Percentiles rank a stretch among this genome's conserved stretches.
Evolutionary conservation across 2,113 vertebrate genomes (phyloP).

Genomic region (Fulmarus glacialis): DNA sequence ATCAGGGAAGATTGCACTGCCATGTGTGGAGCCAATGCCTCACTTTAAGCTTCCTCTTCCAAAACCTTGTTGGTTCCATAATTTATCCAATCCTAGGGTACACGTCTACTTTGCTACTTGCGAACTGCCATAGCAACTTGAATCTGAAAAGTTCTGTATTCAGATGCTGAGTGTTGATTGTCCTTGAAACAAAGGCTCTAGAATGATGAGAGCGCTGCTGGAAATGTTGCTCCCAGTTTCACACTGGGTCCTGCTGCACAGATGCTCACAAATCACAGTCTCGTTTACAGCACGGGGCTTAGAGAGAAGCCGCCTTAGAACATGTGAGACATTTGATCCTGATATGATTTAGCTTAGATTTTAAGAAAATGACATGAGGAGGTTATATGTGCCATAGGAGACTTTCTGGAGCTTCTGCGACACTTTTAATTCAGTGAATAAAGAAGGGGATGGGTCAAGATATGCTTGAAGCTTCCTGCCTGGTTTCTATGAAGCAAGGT

Average conservation of each 20-base stretch:
- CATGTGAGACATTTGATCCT: not conserved
- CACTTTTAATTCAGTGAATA: not conserved
- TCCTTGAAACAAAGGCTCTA: not conserved
- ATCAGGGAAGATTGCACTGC: not conserved
- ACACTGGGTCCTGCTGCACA: not conserved
- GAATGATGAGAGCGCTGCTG: fast-evolving
- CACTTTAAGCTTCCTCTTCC: not conserved
- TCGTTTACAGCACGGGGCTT: not conserved
- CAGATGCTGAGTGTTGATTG: not conserved
- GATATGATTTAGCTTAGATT: not conserved
- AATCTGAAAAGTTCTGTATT: not conserved
- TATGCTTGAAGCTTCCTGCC: not conserved
- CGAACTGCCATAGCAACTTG: not conserved
- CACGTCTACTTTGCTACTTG: not conserved
- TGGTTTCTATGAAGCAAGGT: not conserved
- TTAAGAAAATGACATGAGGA: not conserved
- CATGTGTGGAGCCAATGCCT: not conserved
- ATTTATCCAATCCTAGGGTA: not conserved
- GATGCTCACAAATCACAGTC: not conserved
- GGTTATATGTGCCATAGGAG: not conserved
- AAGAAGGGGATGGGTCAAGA: not conserved
- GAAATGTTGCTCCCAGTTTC: not conserved
- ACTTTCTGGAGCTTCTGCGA: not conserved
- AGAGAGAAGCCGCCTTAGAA: not conserved
- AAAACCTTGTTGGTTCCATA: not conserved